Base-by-base conservation (phyloP, 2,888 invertebrate species). In the Choristoneura rosaceana region DNA sequence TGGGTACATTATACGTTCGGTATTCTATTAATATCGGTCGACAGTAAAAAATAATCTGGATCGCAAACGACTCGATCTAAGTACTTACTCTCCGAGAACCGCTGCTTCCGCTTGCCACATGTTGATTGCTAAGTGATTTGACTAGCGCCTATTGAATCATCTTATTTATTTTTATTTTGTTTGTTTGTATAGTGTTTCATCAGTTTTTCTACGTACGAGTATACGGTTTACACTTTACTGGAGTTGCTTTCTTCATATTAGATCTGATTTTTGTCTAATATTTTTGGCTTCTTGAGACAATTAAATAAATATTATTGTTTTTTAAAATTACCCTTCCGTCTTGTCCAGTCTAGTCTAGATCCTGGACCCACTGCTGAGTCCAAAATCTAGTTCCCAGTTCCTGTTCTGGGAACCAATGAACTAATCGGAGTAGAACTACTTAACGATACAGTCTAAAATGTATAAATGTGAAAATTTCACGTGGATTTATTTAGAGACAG, bases 21-120 rank as follows among this genome's bases (percentile, higher is more conserved):
- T 76, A 78, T 81, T 86, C 84, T 85, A 87, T 85, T 85, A 86
- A 87, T 87, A 85, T 76, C 79, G 77, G 76, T 74, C 76, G 80
- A 78, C 77, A 76, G 77, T 81, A 82, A 77, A 83, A 83, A 83
- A 79, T 82, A 79, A 82, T 83, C 79, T 79, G 77, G 75, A 82
- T 82, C 82, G 80, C 81, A 82, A 58, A 68, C 67, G 67, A 77
- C 78, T 75, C 61, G 62, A 75, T 74, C 71, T 74, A 68, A 67
- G 67, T 71, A 71, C 38, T 58, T 70, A 47, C 71, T 70, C 67
- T 66, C 74, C 71, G 74, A 78, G 77, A 80, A 76, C 76, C 76
- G 71, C 68, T 69, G 75, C 74, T 83, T 82, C 80, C 80, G 78
- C 77, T 79, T 76, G 76, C 75, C 74, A 47, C 74, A 77, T 78